Conservation (phyloP, 2,113 vertebrate species). For the Dasyurus viverrinus region DNA sequence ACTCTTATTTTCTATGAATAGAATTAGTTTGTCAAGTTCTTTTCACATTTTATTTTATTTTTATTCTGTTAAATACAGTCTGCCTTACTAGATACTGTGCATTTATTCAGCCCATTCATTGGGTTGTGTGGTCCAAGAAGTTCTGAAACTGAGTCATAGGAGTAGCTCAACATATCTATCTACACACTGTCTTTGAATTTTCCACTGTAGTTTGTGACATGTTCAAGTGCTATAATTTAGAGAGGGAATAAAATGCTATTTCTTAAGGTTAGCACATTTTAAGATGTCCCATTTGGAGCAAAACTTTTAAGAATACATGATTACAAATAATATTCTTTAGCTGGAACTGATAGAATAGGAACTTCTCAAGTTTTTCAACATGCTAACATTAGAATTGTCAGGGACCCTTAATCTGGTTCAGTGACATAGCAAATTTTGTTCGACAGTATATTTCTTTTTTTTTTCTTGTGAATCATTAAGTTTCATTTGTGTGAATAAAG, state of each 20-base stretch:
- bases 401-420: neutral
- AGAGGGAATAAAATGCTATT: neutral
- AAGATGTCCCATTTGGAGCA: neutral
- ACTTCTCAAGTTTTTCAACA: neutral
- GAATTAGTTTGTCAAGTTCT: neutral
- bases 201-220: conserved; percentile 15
- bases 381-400: neutral
- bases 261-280: conserved; percentile 30
- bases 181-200: neutral
- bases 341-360: neutral
- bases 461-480: neutral
- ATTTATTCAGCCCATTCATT: neutral
- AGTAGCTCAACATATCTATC: neutral
- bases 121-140: neutral
- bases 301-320: conserved; percentile 45
- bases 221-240: conserved; percentile 2
- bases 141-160: neutral
- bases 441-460: neutral
- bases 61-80: neutral
- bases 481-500: neutral
- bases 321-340: conserved; percentile 45
- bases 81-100: neutral
- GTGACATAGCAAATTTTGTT: neutral
- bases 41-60: neutral
- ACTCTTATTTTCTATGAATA: neutral